These are phyloP conservation scores for Apostichopus japonicus DNA, from an alignment of 35 echinoderm and acorn worm genomes.

Conservation along the genomic window DNA sequence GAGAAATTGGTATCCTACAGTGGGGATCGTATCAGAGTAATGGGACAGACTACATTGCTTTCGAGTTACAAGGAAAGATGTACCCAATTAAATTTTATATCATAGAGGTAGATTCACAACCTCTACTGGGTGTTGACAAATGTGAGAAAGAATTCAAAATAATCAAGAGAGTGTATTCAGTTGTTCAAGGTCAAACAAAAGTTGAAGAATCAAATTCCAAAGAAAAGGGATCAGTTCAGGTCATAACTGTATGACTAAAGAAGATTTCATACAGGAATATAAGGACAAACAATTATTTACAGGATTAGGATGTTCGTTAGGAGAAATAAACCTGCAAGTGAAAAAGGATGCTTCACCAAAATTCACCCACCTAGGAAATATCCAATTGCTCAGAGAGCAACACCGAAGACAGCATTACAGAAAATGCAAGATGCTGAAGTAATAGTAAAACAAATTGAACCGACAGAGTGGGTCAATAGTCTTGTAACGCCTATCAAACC, in stretches of 20 bases:
- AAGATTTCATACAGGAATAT: neutral
- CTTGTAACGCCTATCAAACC: slow-evolving; percentile 16
- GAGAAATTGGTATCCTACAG: neutral
- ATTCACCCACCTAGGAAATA: slow-evolving; percentile 25
- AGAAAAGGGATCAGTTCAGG: neutral
- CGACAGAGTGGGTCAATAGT: slow-evolving; percentile 40
- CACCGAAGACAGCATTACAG: neutral
- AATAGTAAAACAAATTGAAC: slow-evolving; percentile 20
- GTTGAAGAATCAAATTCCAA: neutral
- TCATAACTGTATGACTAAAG: neutral
- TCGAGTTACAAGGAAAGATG: neutral
- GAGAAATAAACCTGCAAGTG: slow-evolving; percentile 34
- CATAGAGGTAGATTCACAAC: neutral
- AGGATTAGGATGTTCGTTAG: slow-evolving; percentile 2
- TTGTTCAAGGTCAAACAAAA: neutral
- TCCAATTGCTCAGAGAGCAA: slow-evolving; percentile 15
- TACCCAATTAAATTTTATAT: slow-evolving; percentile 6
- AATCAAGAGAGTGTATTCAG: neutral
- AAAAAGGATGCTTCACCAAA: slow-evolving; percentile 17
- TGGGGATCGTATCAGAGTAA: neutral
- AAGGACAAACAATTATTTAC: neutral
- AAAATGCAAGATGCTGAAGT: neutral
- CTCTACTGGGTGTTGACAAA: neutral
- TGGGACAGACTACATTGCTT: slow-evolving; percentile 6
- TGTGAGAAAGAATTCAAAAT: neutral